These are phyloP conservation scores for Troilus luridus DNA, from an alignment of 2,888 invertebrate species.

Conservation along the genomic window DNA sequence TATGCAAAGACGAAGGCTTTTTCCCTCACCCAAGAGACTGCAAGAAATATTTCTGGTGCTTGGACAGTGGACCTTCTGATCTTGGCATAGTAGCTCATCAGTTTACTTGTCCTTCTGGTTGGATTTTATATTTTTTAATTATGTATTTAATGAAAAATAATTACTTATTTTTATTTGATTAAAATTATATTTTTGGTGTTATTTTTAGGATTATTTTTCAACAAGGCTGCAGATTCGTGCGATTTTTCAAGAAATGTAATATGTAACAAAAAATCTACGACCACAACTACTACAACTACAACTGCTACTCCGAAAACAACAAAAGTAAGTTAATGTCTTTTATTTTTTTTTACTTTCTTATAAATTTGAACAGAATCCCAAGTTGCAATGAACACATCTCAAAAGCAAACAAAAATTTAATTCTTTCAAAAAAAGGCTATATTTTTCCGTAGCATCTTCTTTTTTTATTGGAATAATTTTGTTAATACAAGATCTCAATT, in stretches of 20 bases:
- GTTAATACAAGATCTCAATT: no score
- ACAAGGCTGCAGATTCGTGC: constrained; percentile 92
- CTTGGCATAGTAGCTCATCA: constrained; percentile 92
- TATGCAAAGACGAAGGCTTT: constrained; percentile 94
- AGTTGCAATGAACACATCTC: no score
- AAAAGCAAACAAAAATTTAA: no score
- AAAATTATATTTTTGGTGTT: constrained; percentile 31
- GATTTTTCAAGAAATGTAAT: constrained; percentile 91
- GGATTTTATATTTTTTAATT: not conserved
- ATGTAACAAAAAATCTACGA: constrained; percentile 78
- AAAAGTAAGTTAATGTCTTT: constrained; percentile 64
- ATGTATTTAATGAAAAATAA: constrained; percentile 33
- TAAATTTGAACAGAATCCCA: not conserved
- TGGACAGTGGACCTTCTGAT: constrained; percentile 90
- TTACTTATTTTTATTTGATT: not conserved
- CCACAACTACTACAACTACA: constrained; percentile 70
- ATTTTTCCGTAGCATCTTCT: no score
- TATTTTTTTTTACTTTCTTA: not conserved
- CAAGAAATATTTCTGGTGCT: constrained; percentile 95
- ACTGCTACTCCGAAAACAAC: constrained; percentile 70
- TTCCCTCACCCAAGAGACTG: constrained; percentile 93
- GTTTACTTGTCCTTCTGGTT: constrained; percentile 92
- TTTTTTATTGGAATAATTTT: no score
- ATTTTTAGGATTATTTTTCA: constrained; percentile 84
- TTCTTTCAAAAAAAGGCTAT: no score